Evolutionary conservation across 2,113 vertebrate species (phyloP).

Genomic region (Leucopternis melanops): DNA sequence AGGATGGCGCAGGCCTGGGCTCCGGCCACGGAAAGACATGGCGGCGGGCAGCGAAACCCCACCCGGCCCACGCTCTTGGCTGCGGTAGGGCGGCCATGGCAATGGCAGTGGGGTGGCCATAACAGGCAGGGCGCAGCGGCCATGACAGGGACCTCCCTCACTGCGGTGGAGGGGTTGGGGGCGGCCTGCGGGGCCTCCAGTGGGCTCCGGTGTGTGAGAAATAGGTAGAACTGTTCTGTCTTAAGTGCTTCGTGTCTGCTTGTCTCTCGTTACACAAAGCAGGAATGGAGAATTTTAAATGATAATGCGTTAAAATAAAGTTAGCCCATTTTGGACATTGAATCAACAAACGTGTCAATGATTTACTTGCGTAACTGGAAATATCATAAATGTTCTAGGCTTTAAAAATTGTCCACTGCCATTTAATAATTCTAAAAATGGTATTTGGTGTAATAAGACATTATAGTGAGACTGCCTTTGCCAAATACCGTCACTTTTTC

Average conservation of each 20-base stretch:
- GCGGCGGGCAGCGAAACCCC: accelerated
- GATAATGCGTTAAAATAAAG: background rate
- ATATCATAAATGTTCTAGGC: background rate
- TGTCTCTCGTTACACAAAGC: background rate
- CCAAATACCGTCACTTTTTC: background rate
- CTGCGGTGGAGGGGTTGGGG: background rate
- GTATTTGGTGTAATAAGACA: background rate
- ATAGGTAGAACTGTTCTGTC: background rate
- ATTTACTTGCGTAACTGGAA: background rate
- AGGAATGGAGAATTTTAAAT: background rate
- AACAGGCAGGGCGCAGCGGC: no score
- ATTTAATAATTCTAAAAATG: background rate
- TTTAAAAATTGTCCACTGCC: background rate
- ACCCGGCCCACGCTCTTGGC: no score
- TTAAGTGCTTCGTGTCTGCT: background rate
- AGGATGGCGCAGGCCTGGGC: accelerated
- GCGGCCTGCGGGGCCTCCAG: background rate
- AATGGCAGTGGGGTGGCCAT: background rate
- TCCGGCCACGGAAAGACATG: background rate
- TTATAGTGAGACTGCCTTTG: background rate
- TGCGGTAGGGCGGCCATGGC: no score
- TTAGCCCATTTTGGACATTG: background rate
- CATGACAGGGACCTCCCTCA: background rate
- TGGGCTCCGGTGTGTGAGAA: accelerated
- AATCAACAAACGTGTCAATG: background rate